Base-by-base conservation (phyloP, 2,888 invertebrate species). In the Stomorhina lunata region DNA sequence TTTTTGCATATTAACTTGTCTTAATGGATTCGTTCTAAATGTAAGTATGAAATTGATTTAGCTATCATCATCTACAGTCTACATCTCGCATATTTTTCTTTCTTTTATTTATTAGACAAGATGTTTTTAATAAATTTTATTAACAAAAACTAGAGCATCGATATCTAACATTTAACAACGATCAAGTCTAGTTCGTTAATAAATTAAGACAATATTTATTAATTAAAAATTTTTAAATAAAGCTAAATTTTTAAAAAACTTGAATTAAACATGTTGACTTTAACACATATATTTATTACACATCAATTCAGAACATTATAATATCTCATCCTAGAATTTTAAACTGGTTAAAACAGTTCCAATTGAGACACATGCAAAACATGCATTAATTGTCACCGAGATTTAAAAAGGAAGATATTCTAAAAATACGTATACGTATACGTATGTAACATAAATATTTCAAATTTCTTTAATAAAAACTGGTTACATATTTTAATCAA, bases 111-210 rank as follows among this genome's bases (percentile, higher is more conserved):
- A n/a, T n/a, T n/a, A n/a, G n/a, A n/a, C n/a, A n/a, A n/a, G n/a
- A n/a, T n/a, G n/a, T n/a, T n/a, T 43, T 15, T 7, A 43, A 15
- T 22, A 10, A 75, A 20, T 32, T 43, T 25, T 6, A 9, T 55
- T 22, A 7, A 65, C 1, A 34, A 34, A 25, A 66, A 66, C 65
- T 48, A 45, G 65, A 34, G 40, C 73, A 53, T 4, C 43, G 40
- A 50, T 53, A 40, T 50, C 17, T 50, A 29, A 27, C 17, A 12
- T 50, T 25, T 68, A 32, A 6, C 15, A 22, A 43, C 4, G 53
- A 55, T 43, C 43, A 48, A 34, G 37, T 75, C 17, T 25, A n/a
- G 22, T 3, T 25, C 7, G 12, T 22, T 10, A 22, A 75, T 66
- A 25, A 55, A 43, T 55, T 20, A 5, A 55, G 17, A 22, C 22